These are phyloP conservation scores for Pluvianellus socialis DNA, from an alignment of 2,113 vertebrate genomes.

Conservation along the genomic window DNA sequence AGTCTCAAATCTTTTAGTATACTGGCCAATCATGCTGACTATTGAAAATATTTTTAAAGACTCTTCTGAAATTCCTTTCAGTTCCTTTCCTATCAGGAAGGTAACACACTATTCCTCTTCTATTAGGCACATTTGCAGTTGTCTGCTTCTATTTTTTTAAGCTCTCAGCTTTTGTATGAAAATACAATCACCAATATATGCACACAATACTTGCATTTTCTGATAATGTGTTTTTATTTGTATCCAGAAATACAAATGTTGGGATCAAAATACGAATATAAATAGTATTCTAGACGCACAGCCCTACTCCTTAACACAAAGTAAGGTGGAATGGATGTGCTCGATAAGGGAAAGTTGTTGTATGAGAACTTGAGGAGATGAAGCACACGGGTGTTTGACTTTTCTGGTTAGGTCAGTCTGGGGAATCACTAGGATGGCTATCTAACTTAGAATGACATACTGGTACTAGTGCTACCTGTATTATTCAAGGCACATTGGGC, in stretches of 20 bases:
- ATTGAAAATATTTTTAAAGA: neutral
- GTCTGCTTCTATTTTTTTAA: neutral
- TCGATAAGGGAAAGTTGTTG: neutral
- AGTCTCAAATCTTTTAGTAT: neutral
- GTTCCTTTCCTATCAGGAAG: neutral
- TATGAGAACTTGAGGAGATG: constrained; percentile 28
- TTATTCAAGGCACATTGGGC: constrained; percentile 80
- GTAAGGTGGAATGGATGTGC: constrained; percentile 25
- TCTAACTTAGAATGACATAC: constrained; percentile 64
- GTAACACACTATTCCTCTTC: neutral
- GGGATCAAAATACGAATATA: constrained; percentile 79
- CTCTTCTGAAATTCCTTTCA: neutral
- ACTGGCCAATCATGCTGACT: neutral
- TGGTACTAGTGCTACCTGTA: constrained; percentile 64
- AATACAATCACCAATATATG: neutral
- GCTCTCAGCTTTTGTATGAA: neutral
- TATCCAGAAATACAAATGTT: constrained; percentile 80
- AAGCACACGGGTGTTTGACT: constrained; percentile 10
- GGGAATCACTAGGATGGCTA: constrained; percentile 50
- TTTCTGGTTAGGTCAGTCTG: constrained; percentile 11
- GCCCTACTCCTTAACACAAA: constrained; percentile 68
- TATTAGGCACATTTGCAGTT: neutral
- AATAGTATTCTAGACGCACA: constrained; percentile 67
- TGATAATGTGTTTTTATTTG: constrained; percentile 80
- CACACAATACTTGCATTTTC: constrained; percentile 30